These are phyloP conservation scores for Lophotriccus pileatus DNA, from an alignment of 2,797 vertebrate genomes.

Conservation along the genomic window DNA sequence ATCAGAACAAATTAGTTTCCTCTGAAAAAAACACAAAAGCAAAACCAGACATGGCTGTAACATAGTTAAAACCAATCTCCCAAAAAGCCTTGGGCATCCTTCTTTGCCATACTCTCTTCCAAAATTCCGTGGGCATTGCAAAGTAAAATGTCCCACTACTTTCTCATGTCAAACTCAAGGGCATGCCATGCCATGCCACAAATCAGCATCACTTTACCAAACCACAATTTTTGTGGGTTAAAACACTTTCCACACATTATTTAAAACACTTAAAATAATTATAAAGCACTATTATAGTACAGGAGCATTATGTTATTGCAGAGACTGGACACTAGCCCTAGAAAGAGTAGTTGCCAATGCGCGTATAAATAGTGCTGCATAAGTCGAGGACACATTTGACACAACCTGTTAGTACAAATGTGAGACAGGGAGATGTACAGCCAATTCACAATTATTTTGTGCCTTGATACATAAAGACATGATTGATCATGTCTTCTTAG, in stretches of 20 bases:
- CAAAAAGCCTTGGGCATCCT: background rate
- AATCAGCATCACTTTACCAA: background rate
- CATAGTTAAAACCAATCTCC: background rate
- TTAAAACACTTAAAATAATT: background rate
- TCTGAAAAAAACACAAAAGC: background rate
- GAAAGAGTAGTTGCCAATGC: background rate
- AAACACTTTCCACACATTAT: background rate
- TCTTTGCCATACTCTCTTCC: background rate
- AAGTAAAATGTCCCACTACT: background rate
- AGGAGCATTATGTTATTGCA: background rate
- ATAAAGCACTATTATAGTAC: background rate
- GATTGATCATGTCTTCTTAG: background rate
- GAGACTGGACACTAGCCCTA: background rate
- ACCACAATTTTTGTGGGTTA: background rate
- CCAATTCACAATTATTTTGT: background rate
- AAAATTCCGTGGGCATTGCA: background rate
- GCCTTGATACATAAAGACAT: background rate
- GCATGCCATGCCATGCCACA: background rate
- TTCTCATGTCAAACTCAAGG: background rate
- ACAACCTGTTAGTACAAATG: background rate
- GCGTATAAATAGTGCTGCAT: background rate
- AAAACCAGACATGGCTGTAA: accelerated
- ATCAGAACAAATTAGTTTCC: background rate
- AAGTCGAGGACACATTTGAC: background rate
- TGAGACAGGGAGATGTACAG: background rate